A percentile compares a stretch with the other conserved stretches of the same genome.
Evolutionary conservation across 2,113 vertebrate genomes (phyloP).

Genomic region (Amia ocellicauda): DNA sequence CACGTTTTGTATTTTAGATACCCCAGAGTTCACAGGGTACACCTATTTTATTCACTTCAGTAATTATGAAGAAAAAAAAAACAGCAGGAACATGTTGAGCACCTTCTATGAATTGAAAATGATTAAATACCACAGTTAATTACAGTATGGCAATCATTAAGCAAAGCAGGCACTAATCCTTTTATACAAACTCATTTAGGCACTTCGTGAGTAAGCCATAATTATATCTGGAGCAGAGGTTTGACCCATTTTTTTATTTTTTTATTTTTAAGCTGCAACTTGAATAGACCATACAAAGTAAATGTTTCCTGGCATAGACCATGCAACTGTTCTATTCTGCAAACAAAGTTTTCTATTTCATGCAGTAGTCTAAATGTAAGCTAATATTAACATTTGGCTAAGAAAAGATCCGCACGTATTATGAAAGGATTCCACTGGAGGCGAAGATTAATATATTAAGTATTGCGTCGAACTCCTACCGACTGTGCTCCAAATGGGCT

Average conservation of each 20-base stretch:
- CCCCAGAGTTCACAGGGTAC: conserved; percentile 20
- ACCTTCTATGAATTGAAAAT: conserved; percentile 51
- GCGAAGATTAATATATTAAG: conserved; percentile 28
- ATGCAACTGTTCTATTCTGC: conserved; percentile 30
- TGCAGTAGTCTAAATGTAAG: conserved; percentile 14
- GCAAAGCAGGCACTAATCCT: conserved; percentile 49
- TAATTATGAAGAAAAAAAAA: conserved; percentile 34
- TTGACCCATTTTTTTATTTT: conserved; percentile 49
- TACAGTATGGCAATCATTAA: conserved; percentile 53
- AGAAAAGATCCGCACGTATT: conserved; percentile 25
- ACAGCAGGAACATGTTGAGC: conserved; percentile 30
- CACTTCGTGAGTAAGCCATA: conserved; percentile 52
- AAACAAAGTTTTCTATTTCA: conserved; percentile 33
- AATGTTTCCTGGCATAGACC: conserved; percentile 34
- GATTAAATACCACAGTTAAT: conserved; percentile 53
- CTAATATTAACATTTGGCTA: conserved; percentile 28
- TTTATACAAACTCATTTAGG: conserved; percentile 52
- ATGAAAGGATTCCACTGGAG: conserved; percentile 21
- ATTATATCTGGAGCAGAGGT: conserved; percentile 48
- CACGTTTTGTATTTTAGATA: conserved; percentile 18
- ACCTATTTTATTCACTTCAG: conserved; percentile 26
- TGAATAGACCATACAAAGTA: conserved; percentile 35
- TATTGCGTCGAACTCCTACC: conserved; percentile 21
- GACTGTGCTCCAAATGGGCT: neutral
- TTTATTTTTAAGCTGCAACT: conserved; percentile 38